A percentile compares a stretch with the other conserved stretches of the same genome.
Evolutionary conservation across 2,888 invertebrate genomes (phyloP).

Genomic region (Drosophila paranaensis): DNA sequence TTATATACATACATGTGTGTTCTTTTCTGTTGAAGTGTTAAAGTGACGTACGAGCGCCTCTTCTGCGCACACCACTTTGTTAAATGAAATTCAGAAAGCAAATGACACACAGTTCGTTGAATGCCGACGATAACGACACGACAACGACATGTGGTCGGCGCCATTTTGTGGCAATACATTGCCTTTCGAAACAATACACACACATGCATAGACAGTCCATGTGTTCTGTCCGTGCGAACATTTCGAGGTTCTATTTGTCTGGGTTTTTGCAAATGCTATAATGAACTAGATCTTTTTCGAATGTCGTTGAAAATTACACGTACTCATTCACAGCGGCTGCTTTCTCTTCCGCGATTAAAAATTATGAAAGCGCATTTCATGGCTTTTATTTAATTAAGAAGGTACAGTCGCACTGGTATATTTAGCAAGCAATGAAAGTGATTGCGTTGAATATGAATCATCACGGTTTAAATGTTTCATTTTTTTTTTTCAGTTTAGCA

Average conservation of each 20-base stretch:
- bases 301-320: conserved; percentile 18
- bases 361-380: conserved; percentile 15
- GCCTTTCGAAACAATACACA: conserved; percentile 35
- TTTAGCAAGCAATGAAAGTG: conserved; percentile 15
- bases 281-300: conserved; percentile 16
- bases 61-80: conserved; percentile 73
- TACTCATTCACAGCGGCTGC: conserved; percentile 1
- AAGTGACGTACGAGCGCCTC: conserved; percentile 36
- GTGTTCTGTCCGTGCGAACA: conserved; percentile 23
- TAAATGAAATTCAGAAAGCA: conserved; percentile 70
- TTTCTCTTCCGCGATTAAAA: conserved; percentile 16
- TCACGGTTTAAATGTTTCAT: conserved; percentile 14
- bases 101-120: conserved; percentile 69
- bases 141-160: conserved; percentile 75
- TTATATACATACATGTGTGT: conserved; percentile 53
- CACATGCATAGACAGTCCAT: conserved; percentile 16
- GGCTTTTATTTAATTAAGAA: conserved; percentile 53
- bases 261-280: conserved; percentile 27
- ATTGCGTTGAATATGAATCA: conserved; percentile 53
- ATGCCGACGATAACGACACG: conserved; percentile 64
- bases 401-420: conserved; percentile 56
- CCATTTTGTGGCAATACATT: conserved; percentile 76
- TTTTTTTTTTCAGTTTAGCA: conserved; percentile 1
- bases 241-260: conserved; percentile 46
- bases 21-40: conserved; percentile 45